Percentiles rank a stretch among this genome's conserved stretches.
phyloP scores from a whole-genome alignment of 2,113 vertebrate species.

The Nansenia antarctica region DNA sequence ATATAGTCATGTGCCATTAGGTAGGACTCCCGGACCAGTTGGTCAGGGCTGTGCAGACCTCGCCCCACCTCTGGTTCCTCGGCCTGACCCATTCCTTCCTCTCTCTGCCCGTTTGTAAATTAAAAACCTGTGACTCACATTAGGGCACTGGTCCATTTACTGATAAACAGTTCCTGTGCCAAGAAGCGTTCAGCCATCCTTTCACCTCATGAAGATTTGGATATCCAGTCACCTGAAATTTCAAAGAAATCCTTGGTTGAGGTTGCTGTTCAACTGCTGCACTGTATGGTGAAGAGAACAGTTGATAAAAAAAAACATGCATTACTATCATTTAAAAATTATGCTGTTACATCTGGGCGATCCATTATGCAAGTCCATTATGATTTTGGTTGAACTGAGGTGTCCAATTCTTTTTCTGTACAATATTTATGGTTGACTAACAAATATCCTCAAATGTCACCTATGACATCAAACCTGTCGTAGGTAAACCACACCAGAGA shows the following conservation, averaged over 20 bases:
- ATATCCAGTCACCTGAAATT: not conserved
- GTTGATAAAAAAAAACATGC: not conserved
- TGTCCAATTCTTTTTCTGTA: too few relatives aligned
- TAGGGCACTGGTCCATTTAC: not conserved
- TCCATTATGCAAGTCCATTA: not conserved
- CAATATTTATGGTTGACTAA: not conserved
- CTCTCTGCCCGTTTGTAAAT: not conserved
- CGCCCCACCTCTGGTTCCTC: slow-evolving; percentile 29
- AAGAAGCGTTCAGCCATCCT: not conserved
- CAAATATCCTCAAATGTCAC: not conserved
- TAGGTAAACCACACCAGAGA: not conserved
- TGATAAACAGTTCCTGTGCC: not conserved
- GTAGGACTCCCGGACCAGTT: slow-evolving; percentile 70
- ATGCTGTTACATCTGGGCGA: not conserved
- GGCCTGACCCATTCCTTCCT: slow-evolving; percentile 40
- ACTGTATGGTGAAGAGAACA: not conserved
- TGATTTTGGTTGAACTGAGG: not conserved
- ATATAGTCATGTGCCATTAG: slow-evolving; percentile 73
- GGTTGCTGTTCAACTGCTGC: not conserved
- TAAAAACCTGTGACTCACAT: slow-evolving; percentile 21
- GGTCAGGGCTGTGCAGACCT: slow-evolving; percentile 64
- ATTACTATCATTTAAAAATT: not conserved
- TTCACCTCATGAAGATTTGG: not conserved
- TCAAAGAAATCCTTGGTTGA: not conserved
- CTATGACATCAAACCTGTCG: not conserved